Evolutionary conservation across 2,888 invertebrate genomes (phyloP), one percentile per base, ranked within the genome.

Genomic region (Napeogenes sylphis): DNA sequence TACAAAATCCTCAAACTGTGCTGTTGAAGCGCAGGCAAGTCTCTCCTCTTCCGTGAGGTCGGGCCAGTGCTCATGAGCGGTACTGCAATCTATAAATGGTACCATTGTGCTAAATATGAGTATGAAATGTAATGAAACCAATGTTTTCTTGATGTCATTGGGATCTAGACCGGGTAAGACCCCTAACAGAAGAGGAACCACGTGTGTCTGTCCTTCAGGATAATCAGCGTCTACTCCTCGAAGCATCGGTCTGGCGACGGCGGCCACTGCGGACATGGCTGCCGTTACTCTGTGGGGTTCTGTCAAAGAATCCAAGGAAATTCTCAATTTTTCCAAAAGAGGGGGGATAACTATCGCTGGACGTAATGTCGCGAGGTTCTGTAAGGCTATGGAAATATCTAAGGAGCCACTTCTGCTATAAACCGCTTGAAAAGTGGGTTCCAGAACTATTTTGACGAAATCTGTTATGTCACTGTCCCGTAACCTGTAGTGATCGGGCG

Each of bases 91-190:
- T 5, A 96, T 94, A 33, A 97, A 85, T 0, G 97, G 96, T 35
- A 98, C 93, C 89, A 97, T 92, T 69, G 94, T 94, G 13, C 93
- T 92, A 76, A 96, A 93, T 55, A 94, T 93, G 4, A 95, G 92
- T 61, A 97, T 94, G 75, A 97, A 94, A 74, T 95, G 95, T 65
- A 97, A 92, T 0, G 96, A 95, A 33, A 94, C 92, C 59, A 94
- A 87, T 33, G 94, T 94, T 81, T 95, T 95, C 69, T 93, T 92
- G 53, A 94, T 92, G 81, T 98, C 98, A 77, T 98, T 98, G 0
- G 96, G 94, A 81, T 98, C 98, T 54, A 98, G 94, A 13, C 97
- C 98, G 0, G 98, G 98, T 21, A 98, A 85, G 0, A 95, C 92
- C 0, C 94, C 93, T 78, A 95, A 92, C 13, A 98, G 88, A 35